Base-by-base conservation (phyloP, 2,888 invertebrate species). In the Melangyna quadrimaculata region DNA sequence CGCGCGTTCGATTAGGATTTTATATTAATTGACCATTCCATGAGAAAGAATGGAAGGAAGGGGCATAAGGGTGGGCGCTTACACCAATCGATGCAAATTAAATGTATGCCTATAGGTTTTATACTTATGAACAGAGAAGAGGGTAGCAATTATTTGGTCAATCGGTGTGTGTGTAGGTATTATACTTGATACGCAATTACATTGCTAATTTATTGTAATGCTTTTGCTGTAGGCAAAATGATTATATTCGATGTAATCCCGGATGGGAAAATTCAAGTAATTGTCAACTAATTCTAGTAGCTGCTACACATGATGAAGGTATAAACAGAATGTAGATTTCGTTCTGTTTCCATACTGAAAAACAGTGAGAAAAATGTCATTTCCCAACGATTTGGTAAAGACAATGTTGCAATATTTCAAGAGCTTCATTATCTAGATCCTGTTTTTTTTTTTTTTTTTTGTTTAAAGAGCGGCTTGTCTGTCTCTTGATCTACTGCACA, bases 121-220 rank as follows among this genome's bases (percentile, higher is more conserved):
- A 14, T 12, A 7, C 43, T n/a, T 63, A 40, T 14, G 59, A 24
- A 27, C 59, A 53, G n/a, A 43, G 55, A 22, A 32, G 24, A 43
- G 43, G 24, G 27, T 55, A 67, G 19, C 80, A 72, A 80, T 84
- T 75, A 80, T 67, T 71, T 65, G 40, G 19, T 55, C 19, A 35
- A 79, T 70, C n/a, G 40, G 57, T 74, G 75, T 61, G 75, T 55
- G n/a, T n/a, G n/a, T n/a, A n/a, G n/a, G n/a, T n/a, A n/a, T n/a
- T n/a, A n/a, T n/a, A 67, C 35, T 63, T 61, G 84, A 75, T 84
- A 40, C 43, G 61, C 67, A 67, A 84, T 80, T 84, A 75, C 71
- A 61, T 55, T 29, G 80, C 53, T 84, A 80, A 84, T 84, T 84
- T 84, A 84, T 80, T 84, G 67, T 74, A 75, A 84, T 84, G 75